phyloP scores from a whole-genome alignment of 2,888 invertebrate genomes.

The Netelia fuscicornis region DNA sequence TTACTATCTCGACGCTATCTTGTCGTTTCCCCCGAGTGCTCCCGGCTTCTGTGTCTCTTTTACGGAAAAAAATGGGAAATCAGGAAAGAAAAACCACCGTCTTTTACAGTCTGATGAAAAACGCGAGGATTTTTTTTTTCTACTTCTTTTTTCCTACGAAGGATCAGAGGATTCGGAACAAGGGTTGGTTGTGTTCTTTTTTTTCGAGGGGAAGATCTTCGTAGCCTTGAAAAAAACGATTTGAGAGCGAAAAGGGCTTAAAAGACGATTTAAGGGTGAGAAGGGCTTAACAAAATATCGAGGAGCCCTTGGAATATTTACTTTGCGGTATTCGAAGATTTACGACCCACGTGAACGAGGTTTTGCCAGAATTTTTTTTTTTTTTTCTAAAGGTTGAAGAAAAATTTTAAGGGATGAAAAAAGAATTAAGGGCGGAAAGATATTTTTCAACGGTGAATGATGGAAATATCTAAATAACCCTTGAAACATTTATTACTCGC shows the following conservation, averaged over 20 bases:
- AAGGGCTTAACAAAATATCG: neutral
- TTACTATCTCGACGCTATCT: conserved; percentile 35
- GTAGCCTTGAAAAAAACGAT: neutral
- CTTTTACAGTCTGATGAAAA: conserved; percentile 14
- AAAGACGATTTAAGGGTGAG: neutral
- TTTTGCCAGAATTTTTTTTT: neutral
- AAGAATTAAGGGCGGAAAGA: too few species aligned
- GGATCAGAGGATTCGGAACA: neutral
- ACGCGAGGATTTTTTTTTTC: conserved; percentile 14
- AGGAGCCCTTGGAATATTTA: neutral
- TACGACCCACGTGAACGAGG: neutral
- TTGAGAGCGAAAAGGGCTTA: neutral
- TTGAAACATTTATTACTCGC: too few species aligned
- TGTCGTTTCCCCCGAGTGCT: conserved; percentile 4
- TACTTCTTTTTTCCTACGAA: neutral
- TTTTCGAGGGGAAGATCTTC: neutral
- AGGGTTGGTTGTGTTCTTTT: neutral
- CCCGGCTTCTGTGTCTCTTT: conserved; percentile 11
- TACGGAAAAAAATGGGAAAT: conserved; percentile 10
- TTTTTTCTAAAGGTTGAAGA: neutral
- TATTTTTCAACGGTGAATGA: too few species aligned
- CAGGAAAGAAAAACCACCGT: neutral
- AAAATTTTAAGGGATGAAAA: neutral
- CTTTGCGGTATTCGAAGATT: neutral
- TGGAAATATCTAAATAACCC: too few species aligned